These are phyloP conservation scores for Lamellibrachia luymesi DNA, from an alignment of 1,140 invertebrate species.

Conservation along the genomic window DNA sequence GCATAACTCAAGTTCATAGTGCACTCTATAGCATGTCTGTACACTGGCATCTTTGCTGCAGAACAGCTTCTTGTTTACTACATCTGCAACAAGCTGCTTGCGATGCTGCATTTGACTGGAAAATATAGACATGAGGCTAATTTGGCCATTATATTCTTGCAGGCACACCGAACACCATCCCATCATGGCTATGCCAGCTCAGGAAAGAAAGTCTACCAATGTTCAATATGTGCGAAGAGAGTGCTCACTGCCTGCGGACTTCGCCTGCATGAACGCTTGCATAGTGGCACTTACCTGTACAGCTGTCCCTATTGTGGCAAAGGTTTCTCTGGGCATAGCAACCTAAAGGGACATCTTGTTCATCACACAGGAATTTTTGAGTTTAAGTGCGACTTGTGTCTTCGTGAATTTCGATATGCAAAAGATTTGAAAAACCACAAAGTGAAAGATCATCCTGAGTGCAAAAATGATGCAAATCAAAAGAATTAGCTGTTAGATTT, in stretches of 20 bases:
- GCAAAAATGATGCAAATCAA: background rate
- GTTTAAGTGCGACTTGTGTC: conserved; percentile 58
- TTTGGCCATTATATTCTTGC: background rate
- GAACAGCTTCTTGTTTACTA: background rate
- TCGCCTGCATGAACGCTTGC: background rate
- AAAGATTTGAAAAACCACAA: background rate
- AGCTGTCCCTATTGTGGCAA: conserved; percentile 22
- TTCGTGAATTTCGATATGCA: background rate
- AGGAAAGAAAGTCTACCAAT: background rate
- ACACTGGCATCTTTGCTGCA: background rate
- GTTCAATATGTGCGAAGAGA: background rate
- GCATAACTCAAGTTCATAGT: conserved; percentile 5
- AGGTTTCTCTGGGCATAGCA: conserved; percentile 63
- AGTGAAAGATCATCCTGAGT: background rate
- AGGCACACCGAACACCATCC: background rate
- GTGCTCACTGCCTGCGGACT: background rate
- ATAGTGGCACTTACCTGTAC: conserved; percentile 16
- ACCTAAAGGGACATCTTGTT: conserved; percentile 15
- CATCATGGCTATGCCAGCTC: background rate
- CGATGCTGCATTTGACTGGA: background rate
- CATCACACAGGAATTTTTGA: conserved; percentile 57
- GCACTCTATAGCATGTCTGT: background rate
- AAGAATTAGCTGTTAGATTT: background rate
- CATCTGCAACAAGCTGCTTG: background rate
- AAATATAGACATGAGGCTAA: background rate